phyloP scores from a whole-genome alignment of 2,888 invertebrate genomes.

The Scotopteryx bipunctaria region DNA sequence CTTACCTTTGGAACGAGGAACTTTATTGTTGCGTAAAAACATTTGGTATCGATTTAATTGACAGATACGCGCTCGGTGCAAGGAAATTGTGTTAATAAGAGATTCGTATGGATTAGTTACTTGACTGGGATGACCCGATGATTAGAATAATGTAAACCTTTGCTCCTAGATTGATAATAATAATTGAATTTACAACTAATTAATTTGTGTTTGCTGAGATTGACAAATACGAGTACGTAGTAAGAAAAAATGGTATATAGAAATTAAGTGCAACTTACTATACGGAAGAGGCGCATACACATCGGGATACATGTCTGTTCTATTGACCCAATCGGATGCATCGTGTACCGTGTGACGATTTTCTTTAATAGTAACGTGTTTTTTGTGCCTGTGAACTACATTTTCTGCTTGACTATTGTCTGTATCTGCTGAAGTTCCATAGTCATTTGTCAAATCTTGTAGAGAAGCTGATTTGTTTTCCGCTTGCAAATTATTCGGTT shows the following conservation, averaged over 20 bases:
- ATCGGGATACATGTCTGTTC: constrained; percentile 85
- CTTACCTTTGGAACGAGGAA: too few species aligned
- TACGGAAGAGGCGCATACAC: constrained; percentile 90
- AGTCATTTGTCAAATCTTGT: constrained; percentile 27
- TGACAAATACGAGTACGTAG: too few species aligned
- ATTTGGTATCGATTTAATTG: too few species aligned
- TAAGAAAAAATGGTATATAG: background rate
- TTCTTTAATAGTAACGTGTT: constrained; percentile 44
- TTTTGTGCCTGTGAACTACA: constrained; percentile 51
- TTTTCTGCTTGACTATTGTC: constrained; percentile 39
- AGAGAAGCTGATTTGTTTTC: constrained; percentile 25
- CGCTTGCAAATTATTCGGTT: constrained; percentile 12
- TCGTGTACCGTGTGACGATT: constrained; percentile 72
- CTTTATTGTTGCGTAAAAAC: too few species aligned
- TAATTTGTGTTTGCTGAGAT: too few species aligned
- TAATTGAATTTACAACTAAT: too few species aligned
- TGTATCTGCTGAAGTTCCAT: constrained; percentile 31
- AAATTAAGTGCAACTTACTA: constrained; percentile 84
- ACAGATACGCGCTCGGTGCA: too few species aligned
- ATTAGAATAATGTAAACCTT: too few species aligned
- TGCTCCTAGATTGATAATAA: too few species aligned
- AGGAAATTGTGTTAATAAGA: too few species aligned
- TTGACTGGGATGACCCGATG: too few species aligned
- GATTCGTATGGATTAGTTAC: too few species aligned
- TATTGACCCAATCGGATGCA: constrained; percentile 69